phyloP scores from a whole-genome alignment of 1,140 invertebrate genomes.

The Drosophila leontia region DNA sequence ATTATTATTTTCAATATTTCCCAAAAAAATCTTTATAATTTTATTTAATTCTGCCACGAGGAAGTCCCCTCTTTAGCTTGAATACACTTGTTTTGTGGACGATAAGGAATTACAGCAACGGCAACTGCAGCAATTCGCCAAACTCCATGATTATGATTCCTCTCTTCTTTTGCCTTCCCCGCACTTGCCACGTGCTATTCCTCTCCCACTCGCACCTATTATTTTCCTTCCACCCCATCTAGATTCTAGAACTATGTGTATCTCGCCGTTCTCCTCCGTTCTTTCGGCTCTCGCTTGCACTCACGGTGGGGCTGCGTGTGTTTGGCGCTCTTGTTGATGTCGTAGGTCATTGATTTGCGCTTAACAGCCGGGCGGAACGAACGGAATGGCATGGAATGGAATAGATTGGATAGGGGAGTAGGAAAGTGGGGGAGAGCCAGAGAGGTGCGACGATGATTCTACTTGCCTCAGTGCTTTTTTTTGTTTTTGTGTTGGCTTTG shows the following conservation, averaged over 20 bases:
- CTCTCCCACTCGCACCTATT: constrained; percentile 9
- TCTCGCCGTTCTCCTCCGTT: constrained; percentile 13
- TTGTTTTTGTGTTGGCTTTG: constrained; percentile 48
- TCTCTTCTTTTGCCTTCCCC: neutral
- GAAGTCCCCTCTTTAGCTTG: neutral
- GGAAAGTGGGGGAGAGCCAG: neutral
- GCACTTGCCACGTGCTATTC: constrained; percentile 19
- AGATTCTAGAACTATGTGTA: constrained; percentile 24
- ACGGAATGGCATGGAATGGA: constrained; percentile 24
- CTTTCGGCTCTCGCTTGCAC: constrained; percentile 32
- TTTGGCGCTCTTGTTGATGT: constrained; percentile 67
- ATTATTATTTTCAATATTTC: neutral
- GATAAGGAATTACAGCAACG: constrained; percentile 6
- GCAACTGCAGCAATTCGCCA: constrained; percentile 14
- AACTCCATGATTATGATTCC: constrained; percentile 18
- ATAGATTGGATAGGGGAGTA: constrained; percentile 20
- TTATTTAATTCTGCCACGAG: neutral
- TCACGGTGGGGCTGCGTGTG: constrained; percentile 34
- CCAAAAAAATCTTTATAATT: neutral
- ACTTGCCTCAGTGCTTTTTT: constrained; percentile 37
- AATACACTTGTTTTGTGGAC: constrained; percentile 17
- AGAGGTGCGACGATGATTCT: constrained; percentile 34
- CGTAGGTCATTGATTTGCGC: constrained; percentile 83
- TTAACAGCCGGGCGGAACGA: constrained; percentile 62
- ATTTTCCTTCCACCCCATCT: constrained; percentile 14